Percentiles rank a stretch among this genome's conserved stretches.
Evolutionary conservation across 2,888 invertebrate genomes (phyloP).

Genomic region (Sinohyriopsis cumingii): DNA sequence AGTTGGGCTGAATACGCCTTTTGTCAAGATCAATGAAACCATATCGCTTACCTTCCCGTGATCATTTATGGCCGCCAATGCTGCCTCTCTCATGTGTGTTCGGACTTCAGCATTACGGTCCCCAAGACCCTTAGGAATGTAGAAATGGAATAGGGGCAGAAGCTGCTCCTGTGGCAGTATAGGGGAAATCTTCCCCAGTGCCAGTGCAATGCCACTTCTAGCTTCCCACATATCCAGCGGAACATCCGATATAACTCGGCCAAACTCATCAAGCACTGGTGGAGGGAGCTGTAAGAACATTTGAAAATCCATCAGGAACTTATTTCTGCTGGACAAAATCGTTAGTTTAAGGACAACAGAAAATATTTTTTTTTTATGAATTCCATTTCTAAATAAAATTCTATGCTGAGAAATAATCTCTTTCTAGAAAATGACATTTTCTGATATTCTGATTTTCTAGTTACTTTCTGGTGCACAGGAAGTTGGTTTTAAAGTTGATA

Average conservation of each 20-base stretch:
- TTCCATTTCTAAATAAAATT: too few species aligned
- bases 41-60: conserved; percentile 87
- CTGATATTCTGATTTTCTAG: too few species aligned
- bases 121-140: conserved; percentile 86
- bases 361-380: too few species aligned
- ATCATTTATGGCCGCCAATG: conserved; percentile 90
- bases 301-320: not conserved
- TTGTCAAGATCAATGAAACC: not conserved
- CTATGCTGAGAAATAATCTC: too few species aligned
- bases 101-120: conserved; percentile 89
- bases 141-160: conserved; percentile 73
- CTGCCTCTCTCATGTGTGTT: conserved; percentile 93
- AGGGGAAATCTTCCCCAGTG: conserved; percentile 85
- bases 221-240: conserved; percentile 93
- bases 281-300: conserved; percentile 66
- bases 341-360: too few species aligned
- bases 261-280: conserved; percentile 86
- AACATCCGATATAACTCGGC: conserved; percentile 84
- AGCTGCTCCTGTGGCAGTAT: conserved; percentile 81
- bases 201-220: conserved; percentile 89
- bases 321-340: too few species aligned
- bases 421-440: too few species aligned
- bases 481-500: too few species aligned
- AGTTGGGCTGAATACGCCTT: not conserved
- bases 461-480: too few species aligned